A percentile compares a stretch with the other conserved stretches of the same genome.
Evolutionary conservation across 2,888 invertebrate species (phyloP).

Genomic region (Atherix ibis): DNA sequence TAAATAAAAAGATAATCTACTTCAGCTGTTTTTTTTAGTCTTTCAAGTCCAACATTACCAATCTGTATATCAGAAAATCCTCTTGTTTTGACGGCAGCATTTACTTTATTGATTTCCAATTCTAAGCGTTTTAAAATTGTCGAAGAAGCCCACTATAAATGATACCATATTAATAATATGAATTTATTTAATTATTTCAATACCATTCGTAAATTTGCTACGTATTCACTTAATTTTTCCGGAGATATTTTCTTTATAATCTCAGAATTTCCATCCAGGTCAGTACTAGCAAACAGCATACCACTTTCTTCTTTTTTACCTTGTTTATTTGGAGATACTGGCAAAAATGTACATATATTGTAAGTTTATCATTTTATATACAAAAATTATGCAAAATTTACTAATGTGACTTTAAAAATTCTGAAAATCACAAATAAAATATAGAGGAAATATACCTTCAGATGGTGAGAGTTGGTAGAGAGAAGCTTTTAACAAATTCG

Average conservation of each 20-base stretch:
- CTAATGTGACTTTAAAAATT: too few species aligned
- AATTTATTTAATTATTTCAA: constrained; percentile 13
- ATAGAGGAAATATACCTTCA: constrained; percentile 17
- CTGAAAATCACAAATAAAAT: too few species aligned
- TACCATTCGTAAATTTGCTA: constrained; percentile 60
- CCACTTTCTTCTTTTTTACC: constrained; percentile 25
- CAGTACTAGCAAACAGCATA: constrained; percentile 13
- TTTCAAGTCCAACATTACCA: constrained; percentile 53
- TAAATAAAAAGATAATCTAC: constrained; percentile 22
- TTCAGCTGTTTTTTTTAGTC: constrained; percentile 56
- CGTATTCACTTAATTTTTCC: constrained; percentile 57
- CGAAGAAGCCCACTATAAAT: constrained; percentile 62
- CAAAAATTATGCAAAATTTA: too few species aligned
- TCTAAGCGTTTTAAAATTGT: constrained; percentile 65
- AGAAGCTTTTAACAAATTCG: constrained; percentile 26
- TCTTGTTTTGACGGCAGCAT: constrained; percentile 51
- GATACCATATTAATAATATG: neutral
- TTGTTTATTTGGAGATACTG: constrained; percentile 23
- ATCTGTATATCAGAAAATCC: constrained; percentile 51
- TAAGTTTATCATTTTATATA: too few species aligned
- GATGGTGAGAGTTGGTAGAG: constrained; percentile 30
- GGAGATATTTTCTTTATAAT: constrained; percentile 34
- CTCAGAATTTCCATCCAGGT: constrained; percentile 29
- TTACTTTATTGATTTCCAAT: constrained; percentile 54
- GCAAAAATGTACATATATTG: constrained; percentile 10